phyloP scores from a whole-genome alignment of 2,113 vertebrate species.

The Struthio camelus region DNA sequence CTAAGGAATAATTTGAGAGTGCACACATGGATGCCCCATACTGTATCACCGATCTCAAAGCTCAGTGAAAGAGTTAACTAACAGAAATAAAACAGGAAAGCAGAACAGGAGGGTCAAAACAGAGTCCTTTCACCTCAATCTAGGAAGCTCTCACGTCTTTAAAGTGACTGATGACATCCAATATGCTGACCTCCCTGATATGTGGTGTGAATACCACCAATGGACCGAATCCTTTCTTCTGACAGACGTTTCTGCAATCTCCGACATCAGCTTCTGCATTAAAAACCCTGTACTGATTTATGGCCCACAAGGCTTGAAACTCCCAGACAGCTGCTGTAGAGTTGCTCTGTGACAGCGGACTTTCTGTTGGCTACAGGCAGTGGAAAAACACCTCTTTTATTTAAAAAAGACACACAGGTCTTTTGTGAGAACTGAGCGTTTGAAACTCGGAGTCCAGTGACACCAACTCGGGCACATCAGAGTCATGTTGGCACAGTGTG shows the following conservation, averaged over 20 bases:
- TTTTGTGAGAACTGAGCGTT: background rate
- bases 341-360: background rate
- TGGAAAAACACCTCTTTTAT: background rate
- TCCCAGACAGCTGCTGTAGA: background rate
- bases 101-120: background rate
- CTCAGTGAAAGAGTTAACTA: background rate
- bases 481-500: rapidly evolving
- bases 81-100: background rate
- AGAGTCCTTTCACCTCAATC: background rate
- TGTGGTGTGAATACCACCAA: rapidly evolving
- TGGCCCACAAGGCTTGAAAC: background rate
- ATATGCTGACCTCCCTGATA: background rate
- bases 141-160: background rate
- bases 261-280: background rate
- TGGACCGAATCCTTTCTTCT: background rate
- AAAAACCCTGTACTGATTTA: rapidly evolving
- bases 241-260: background rate
- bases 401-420: background rate
- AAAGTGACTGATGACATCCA: rapidly evolving
- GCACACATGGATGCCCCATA: background rate
- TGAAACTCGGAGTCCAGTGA: background rate
- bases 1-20: background rate
- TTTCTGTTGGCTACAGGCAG: background rate
- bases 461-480: rapidly evolving
- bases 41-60: background rate